Conservation (phyloP, 1,140 invertebrate species). For the Arion vulgaris region DNA sequence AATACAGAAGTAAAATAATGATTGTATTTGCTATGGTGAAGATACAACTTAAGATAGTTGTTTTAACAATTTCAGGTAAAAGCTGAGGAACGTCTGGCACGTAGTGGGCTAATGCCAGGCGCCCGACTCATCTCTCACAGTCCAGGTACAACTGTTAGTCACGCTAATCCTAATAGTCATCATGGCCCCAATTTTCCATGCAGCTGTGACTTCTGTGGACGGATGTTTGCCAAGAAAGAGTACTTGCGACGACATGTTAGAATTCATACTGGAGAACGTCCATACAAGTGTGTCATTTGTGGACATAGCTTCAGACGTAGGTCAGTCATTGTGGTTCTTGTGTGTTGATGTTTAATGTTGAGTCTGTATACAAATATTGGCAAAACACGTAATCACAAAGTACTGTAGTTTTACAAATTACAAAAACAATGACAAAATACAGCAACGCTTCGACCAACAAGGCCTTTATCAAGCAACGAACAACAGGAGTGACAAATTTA, state of each 20-base stretch:
- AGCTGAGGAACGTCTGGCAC: conserved; percentile 34
- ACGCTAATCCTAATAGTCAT: conserved; percentile 36
- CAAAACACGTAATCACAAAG: too few species aligned
- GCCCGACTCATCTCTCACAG: conserved; percentile 36
- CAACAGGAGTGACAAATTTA: too few species aligned
- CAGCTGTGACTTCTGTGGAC: conserved; percentile 45
- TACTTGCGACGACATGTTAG: conserved; percentile 43
- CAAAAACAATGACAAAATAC: too few species aligned
- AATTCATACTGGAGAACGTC: conserved; percentile 45
- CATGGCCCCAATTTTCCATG: conserved; percentile 35
- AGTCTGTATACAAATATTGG: too few species aligned
- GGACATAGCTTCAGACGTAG: conserved; percentile 43
- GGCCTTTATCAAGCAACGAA: too few species aligned
- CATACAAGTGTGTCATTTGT: conserved; percentile 49
- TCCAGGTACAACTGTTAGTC: conserved; percentile 26
- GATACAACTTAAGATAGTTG: too few species aligned
- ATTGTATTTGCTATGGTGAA: too few species aligned
- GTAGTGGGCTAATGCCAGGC: conserved; percentile 37
- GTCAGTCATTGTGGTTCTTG: too few species aligned
- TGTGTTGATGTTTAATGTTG: too few species aligned
- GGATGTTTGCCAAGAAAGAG: conserved; percentile 48
- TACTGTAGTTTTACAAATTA: too few species aligned
- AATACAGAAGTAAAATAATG: too few species aligned
- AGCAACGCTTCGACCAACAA: too few species aligned
- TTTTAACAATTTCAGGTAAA: conserved; percentile 33